These are phyloP conservation scores for Anodontia alba DNA, from an alignment of 2,888 invertebrate genomes.

Conservation along the genomic window DNA sequence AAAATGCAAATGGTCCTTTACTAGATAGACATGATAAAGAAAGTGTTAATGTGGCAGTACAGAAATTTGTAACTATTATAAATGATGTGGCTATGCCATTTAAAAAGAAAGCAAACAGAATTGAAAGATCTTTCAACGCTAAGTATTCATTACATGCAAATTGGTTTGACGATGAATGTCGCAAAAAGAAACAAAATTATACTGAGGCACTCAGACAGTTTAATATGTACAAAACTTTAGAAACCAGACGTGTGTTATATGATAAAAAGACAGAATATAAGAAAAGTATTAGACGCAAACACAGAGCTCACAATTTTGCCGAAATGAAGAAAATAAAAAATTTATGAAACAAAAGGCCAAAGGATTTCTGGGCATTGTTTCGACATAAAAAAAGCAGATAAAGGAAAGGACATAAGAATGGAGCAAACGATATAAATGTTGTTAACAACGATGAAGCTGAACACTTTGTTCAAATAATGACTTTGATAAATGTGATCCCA, in stretches of 20 bases:
- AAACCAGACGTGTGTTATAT: not conserved
- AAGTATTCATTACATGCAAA: not conserved
- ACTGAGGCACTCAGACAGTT: not conserved
- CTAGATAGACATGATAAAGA: not conserved
- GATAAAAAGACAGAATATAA: not conserved
- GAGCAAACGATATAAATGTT: not conserved
- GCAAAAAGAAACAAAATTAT: not conserved
- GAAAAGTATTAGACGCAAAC: not conserved
- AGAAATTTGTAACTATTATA: not conserved
- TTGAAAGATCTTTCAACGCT: not conserved
- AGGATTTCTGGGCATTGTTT: constrained; percentile 28
- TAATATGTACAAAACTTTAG: not conserved
- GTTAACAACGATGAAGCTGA: not conserved
- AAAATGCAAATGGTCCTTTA: too few relatives aligned
- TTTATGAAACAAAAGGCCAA: constrained; percentile 11
- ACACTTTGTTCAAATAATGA: constrained; percentile 3
- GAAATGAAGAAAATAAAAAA: constrained; percentile 12
- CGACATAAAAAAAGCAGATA: not conserved
- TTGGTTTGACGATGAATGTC: constrained; percentile 25
- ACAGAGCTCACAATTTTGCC: not conserved
- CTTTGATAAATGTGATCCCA: constrained; percentile 1
- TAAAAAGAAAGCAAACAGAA: not conserved
- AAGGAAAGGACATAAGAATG: not conserved
- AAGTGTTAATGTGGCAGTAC: not conserved
- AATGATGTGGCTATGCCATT: not conserved